Conservation (phyloP, 2,797 vertebrate genomes). For the Phoeniculus purpureus region DNA sequence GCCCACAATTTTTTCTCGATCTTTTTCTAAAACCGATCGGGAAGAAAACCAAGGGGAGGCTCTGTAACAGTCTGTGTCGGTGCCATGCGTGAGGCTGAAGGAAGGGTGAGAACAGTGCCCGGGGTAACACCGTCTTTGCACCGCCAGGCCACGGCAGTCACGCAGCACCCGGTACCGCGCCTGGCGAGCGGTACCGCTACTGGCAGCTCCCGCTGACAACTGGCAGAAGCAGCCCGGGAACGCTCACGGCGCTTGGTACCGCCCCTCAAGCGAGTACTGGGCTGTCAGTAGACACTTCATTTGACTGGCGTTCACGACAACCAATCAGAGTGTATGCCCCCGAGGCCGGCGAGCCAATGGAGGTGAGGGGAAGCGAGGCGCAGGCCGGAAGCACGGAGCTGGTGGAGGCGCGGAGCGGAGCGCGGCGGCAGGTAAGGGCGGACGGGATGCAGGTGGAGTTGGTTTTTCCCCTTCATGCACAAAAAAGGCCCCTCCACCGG, state of each 20-base stretch:
- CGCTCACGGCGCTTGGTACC: not conserved
- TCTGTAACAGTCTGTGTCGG: no score
- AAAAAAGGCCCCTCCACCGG: accelerated
- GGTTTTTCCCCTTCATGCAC: no score
- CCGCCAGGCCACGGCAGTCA: no score
- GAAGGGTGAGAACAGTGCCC: no score
- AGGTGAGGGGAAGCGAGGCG: accelerated
- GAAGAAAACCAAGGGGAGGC: accelerated
- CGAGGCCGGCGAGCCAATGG: not conserved
- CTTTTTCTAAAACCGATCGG: accelerated
- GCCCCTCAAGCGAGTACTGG: not conserved
- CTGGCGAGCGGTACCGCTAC: no score
- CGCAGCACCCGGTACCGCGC: no score
- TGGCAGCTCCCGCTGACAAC: no score
- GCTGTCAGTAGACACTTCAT: not conserved
- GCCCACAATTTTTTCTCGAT: accelerated
- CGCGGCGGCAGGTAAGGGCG: accelerated
- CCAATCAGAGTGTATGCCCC: accelerated
- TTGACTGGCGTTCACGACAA: accelerated
- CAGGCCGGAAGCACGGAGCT: not conserved
- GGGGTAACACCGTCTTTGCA: no score
- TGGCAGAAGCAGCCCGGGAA: no score
- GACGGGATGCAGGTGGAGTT: accelerated
- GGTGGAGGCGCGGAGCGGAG: accelerated
- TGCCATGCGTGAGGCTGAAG: no score